Conservation (phyloP, 2,113 vertebrate species). For the Varanus salvator region DNA sequence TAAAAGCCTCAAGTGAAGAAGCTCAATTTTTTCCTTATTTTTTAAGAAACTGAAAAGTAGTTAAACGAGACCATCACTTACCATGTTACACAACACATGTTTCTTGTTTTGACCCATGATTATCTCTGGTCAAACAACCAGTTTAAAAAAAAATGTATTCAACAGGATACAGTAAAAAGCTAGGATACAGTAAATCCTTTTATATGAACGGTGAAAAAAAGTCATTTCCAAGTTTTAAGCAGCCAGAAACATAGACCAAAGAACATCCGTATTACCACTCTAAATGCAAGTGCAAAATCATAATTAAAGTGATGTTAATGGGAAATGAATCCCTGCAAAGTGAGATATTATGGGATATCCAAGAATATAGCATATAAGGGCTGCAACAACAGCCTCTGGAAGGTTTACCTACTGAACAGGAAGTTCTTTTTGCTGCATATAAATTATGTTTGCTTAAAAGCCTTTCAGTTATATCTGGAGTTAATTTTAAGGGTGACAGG, state of each 20-base stretch:
- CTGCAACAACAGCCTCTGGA: neutral
- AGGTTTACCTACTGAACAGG: neutral
- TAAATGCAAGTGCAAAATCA: neutral
- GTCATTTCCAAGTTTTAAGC: neutral
- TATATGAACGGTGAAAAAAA: neutral
- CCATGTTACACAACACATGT: neutral
- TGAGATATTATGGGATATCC: neutral
- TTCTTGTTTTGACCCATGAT: neutral
- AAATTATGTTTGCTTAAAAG: neutral
- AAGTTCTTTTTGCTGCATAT: neutral
- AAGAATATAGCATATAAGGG: neutral
- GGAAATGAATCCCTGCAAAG: neutral
- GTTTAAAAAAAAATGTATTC: neutral
- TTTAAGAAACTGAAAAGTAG: neutral
- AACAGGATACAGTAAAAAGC: neutral
- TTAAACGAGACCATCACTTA: neutral
- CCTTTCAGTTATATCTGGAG: neutral
- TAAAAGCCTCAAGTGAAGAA: too few relatives aligned
- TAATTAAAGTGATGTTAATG: neutral
- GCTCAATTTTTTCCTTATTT: too few relatives aligned
- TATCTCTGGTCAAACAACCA: neutral
- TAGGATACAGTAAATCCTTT: neutral
- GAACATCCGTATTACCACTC: neutral
- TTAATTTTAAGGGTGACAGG: neutral
- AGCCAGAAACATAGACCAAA: neutral